Base-by-base conservation (phyloP, 1,140 invertebrate genomes). In the Anastrepha obliqua region DNA sequence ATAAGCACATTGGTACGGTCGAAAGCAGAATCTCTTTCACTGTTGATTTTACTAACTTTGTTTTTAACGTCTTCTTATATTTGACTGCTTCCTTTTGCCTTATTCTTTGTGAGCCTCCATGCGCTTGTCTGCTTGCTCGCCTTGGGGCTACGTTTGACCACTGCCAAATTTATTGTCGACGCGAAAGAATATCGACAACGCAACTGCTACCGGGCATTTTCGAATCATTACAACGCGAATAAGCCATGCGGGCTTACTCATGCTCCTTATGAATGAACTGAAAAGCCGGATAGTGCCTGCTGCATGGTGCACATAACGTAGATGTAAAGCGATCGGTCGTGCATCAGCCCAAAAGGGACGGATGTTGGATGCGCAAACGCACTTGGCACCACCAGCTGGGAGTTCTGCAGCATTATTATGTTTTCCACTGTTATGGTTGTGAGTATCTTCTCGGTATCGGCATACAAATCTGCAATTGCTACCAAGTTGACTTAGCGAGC, bases 321-420 rank as follows among this genome's bases (percentile, higher is more conserved):
- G 67, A 74, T 74, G 11, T 42, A 47, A 47, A 74, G 67, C 17
- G 42, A 47, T 74, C 39, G 65, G 29, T 67, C 13, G 20, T 67
- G 65, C 65, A 67, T 74, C 67, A 74, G 42, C 67, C 67, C 67
- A 74, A 74, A 47, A 74, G 67, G 67, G 67, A 74, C 67, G 67
- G 67, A 74, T 74, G 67, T 74, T 44, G 67, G 42, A 6, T 74
- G 65, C 42, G 67, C 39, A 74, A 47, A 74, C 67, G 67, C 67
- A 74, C 67, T 74, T 74, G 42, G 67, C 67, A 17, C 39, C 42
- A n/a, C 67, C 9, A 47, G 39, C 15, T 42, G 42, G 42, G 29
- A 44, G 11, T 47, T 74, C 67, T 42, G 15, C 42, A 90, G 90
- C 91, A 44, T 74, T 7, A 17, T 55, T 55, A 11, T 55, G 11